phyloP scores from a whole-genome alignment of 2,888 invertebrate species.

The Tenthredo scrophulariae region DNA sequence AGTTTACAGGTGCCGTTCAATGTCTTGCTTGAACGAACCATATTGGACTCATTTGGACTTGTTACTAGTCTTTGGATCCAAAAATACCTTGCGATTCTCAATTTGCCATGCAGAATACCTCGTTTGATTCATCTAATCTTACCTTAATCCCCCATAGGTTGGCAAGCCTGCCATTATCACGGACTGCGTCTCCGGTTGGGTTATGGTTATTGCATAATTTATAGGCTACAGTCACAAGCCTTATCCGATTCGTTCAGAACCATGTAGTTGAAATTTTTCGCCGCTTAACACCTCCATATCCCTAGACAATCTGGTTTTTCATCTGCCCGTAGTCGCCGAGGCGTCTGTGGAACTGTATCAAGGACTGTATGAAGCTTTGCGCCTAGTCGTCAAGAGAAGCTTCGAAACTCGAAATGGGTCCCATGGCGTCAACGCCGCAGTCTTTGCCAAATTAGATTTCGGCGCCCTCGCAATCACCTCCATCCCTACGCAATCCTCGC shows the following conservation, averaged over 20 bases:
- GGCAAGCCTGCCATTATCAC: not conserved
- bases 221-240: not conserved
- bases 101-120: not conserved
- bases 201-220: not conserved
- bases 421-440: slow-evolving; percentile 46
- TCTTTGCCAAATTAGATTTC: slow-evolving; percentile 54
- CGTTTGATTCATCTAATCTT: not conserved
- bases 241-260: not conserved
- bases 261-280: not conserved
- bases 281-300: slow-evolving; percentile 22
- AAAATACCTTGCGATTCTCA: not conserved
- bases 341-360: not conserved
- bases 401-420: slow-evolving; percentile 53
- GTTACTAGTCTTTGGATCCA: not conserved
- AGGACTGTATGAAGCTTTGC: slow-evolving; percentile 18
- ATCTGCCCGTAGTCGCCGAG: slow-evolving; percentile 3
- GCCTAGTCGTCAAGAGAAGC: slow-evolving; percentile 19
- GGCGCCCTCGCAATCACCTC: slow-evolving; percentile 33
- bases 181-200: not conserved
- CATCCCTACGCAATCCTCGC: slow-evolving; percentile 27
- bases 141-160: not conserved
- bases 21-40: not conserved
- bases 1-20: not conserved
- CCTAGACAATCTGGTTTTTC: slow-evolving; percentile 33
- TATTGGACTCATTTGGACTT: not conserved